Base-by-base conservation (phyloP, 1,140 invertebrate genomes). In the Mizuhopecten yessoensis region DNA sequence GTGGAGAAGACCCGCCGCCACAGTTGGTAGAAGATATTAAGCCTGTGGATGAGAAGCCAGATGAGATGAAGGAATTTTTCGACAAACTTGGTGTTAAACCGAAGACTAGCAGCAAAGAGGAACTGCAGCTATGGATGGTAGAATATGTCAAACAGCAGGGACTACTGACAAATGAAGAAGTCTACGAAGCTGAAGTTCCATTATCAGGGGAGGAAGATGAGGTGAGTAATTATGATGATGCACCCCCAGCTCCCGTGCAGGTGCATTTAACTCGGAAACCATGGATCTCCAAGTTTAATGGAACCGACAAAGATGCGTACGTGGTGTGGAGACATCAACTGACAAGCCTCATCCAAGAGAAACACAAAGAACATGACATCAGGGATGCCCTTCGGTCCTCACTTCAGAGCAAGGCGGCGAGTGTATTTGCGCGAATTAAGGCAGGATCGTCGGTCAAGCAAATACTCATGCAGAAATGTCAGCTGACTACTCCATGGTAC, bases 381-480 rank as follows among this genome's bases (percentile, higher is more conserved):
- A 86, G 0, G 89, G 89, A 39, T 39, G 13, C 36, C 36, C 36
- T 39, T 13, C 36, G 13, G 5, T 39, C 36, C 5, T 39, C 36
- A 5, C 36, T 7, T 13, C 36, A 39, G 13, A 7, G 13, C 20
- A 86, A 90, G 33, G 86, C 89, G 11, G 89, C 86, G 42, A 45
- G 33, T 33, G 36, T 90, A n/a, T n/a, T 86, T 33, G 87, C 45
- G 34, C 15, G 89, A 34, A 15, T 90, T 33, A 86, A 87, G 34
- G n/a, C 45, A 0, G 36, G 87, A 17, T 36, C 89, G 34, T 45
- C 89, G 33, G 89, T 90, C 10, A 20, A 87, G 17, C 34, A 42
- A 17, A 87, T 45, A 2, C 36, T 90, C 34, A 17, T 34, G n/a
- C 86, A 90, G 42, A 9, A 17, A 20, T 20, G 17, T 10, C 17